phyloP scores from a whole-genome alignment of 2,797 vertebrate species.

The Cirrhinus mrigala region DNA sequence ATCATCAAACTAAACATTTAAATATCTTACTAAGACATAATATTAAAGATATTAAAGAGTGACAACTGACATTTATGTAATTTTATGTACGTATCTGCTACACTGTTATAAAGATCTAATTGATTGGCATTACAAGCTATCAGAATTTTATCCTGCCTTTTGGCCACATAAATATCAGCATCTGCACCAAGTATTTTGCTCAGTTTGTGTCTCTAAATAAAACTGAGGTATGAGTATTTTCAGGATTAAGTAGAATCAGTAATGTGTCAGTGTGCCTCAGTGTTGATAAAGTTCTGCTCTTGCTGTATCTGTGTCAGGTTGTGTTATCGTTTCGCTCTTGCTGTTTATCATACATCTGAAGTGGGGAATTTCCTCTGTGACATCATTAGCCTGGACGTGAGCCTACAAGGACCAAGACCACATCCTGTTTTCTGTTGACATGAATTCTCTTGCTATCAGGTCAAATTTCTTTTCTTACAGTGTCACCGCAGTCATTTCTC shows the following conservation, averaged over 20 bases:
- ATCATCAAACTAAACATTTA: neutral
- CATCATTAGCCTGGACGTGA: constrained; percentile 45
- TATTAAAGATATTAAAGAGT: too few species aligned
- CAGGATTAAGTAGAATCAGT: neutral
- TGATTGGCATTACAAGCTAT: neutral
- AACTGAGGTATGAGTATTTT: neutral
- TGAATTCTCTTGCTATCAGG: constrained; percentile 47
- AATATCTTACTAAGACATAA: too few species aligned
- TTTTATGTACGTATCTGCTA: neutral
- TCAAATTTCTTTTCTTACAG: constrained; percentile 41
- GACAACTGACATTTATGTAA: neutral
- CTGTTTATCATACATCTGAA: constrained; percentile 55
- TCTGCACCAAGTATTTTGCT: neutral
- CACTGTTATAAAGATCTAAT: neutral
- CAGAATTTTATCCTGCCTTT: neutral
- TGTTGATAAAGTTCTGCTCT: neutral
- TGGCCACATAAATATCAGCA: constrained; percentile 6
- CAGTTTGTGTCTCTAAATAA: too few species aligned
- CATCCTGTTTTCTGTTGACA: constrained; percentile 63
- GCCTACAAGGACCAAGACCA: constrained; percentile 45
- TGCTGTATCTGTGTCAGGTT: neutral
- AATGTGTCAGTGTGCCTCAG: neutral
- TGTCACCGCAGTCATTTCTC: neutral
- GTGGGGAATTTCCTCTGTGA: constrained; percentile 62
- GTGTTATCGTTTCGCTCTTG: constrained; percentile 31